Evolutionary conservation across 2,888 invertebrate genomes (phyloP).

Genomic region (Lamellibrachia columna): DNA sequence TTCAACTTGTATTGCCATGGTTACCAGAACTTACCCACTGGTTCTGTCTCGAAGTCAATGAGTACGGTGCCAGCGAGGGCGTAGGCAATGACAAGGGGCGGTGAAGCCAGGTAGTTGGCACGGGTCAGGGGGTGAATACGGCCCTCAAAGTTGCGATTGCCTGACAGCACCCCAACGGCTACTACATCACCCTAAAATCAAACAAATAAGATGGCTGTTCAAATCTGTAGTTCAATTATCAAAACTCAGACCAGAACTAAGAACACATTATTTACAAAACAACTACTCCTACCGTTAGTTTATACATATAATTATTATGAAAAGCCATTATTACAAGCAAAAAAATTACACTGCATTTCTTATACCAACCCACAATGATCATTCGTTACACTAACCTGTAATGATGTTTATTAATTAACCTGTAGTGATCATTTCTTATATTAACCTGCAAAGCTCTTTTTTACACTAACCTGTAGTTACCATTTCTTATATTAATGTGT

Average conservation of each 20-base stretch:
- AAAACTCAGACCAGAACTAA: not conserved
- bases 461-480: too few species aligned
- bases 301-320: not conserved
- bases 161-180: constrained; percentile 94
- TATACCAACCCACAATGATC: too few species aligned
- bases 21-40: constrained; percentile 59
- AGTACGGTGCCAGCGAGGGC: constrained; percentile 94
- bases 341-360: not conserved
- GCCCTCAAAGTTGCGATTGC: constrained; percentile 98
- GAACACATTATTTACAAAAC: not conserved
- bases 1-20: not conserved
- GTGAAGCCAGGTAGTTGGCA: constrained; percentile 98
- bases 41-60: constrained; percentile 92
- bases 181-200: constrained; percentile 83
- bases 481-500: too few species aligned
- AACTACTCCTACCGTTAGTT: not conserved
- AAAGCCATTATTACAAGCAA: not conserved
- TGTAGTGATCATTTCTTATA: too few species aligned
- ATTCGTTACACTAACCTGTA: too few species aligned
- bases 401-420: too few species aligned
- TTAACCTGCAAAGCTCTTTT: too few species aligned
- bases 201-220: not conserved
- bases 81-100: constrained; percentile 95
- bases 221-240: not conserved
- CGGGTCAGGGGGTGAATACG: constrained; percentile 95